Evolutionary conservation across 2,113 vertebrate genomes (phyloP).

Genomic region (Lonchura striata): DNA sequence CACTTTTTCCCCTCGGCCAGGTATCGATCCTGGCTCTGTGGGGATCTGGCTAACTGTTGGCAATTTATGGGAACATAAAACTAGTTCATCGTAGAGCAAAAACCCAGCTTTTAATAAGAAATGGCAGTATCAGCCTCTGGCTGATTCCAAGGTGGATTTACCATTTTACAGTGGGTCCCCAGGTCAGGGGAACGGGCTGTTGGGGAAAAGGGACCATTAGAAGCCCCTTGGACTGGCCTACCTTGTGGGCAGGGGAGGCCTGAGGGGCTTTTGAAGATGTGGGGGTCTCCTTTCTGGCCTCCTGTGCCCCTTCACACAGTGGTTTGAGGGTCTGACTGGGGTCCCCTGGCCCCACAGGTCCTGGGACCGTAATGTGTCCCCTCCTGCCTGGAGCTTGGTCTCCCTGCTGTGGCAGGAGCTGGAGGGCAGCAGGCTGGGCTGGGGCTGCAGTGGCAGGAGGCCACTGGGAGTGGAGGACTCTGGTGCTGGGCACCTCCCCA

Average conservation of each 20-base stretch:
- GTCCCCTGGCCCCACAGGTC: no score
- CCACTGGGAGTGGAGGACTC: not conserved
- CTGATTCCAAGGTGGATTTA: not conserved
- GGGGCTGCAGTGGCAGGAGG: not conserved
- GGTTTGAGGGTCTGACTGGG: not conserved
- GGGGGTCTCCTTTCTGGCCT: not conserved
- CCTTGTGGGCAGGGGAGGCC: not conserved
- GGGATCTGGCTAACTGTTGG: conserved; percentile 65
- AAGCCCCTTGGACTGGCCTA: not conserved
- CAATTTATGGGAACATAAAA: conserved; percentile 67
- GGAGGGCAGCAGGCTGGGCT: not conserved
- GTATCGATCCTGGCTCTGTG: conserved; percentile 61
- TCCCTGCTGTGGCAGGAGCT: not conserved
- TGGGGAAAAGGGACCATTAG: not conserved
- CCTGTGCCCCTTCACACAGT: not conserved
- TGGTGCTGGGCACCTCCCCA: not conserved
- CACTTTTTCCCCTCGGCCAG: conserved; percentile 49
- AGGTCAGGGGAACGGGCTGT: not conserved
- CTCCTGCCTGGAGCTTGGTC: not conserved
- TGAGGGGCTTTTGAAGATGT: not conserved
- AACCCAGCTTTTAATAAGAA: not conserved
- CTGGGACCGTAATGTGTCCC: accelerated
- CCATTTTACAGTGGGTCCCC: not conserved
- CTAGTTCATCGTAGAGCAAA: conserved; percentile 2
- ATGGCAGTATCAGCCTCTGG: not conserved